A percentile compares a stretch with the other conserved stretches of the same genome.
Conservation (phyloP, 2,113 vertebrate genomes). For the Porphyrio hochstetteri region DNA sequence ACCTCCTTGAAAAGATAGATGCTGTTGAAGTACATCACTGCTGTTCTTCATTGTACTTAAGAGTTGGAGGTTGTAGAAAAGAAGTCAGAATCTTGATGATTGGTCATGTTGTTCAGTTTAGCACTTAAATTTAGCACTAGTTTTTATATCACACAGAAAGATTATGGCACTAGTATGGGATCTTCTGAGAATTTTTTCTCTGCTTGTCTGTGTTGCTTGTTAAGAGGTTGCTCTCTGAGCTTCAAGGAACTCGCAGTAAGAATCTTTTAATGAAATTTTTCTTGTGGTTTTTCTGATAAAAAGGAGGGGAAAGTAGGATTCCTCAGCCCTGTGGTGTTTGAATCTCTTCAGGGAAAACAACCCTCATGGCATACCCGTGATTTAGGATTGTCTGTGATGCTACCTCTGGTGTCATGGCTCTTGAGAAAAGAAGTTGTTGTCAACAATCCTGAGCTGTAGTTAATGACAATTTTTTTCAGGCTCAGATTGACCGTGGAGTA, state of each 20-base stretch:
- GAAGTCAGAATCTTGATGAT: background rate
- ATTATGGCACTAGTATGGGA: accelerated
- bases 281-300: background rate
- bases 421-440: background rate
- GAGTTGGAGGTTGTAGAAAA: background rate
- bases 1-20: background rate
- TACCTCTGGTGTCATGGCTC: background rate
- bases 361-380: background rate
- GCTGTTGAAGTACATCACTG: background rate
- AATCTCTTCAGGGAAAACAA: background rate
- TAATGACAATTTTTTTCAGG: background rate
- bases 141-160: background rate
- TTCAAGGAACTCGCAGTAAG: background rate
- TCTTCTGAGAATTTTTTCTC: background rate
- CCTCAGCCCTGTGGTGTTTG: background rate
- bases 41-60: background rate
- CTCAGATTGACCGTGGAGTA: background rate
- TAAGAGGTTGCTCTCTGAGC: background rate
- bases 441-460: background rate
- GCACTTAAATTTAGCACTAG: accelerated
- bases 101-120: background rate
- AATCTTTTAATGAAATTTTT: background rate
- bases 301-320: background rate
- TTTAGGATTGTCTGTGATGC: background rate
- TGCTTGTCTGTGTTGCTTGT: accelerated